These are phyloP conservation scores for Metalampra italica DNA, from an alignment of 2,888 invertebrate species.

Conservation along the genomic window DNA sequence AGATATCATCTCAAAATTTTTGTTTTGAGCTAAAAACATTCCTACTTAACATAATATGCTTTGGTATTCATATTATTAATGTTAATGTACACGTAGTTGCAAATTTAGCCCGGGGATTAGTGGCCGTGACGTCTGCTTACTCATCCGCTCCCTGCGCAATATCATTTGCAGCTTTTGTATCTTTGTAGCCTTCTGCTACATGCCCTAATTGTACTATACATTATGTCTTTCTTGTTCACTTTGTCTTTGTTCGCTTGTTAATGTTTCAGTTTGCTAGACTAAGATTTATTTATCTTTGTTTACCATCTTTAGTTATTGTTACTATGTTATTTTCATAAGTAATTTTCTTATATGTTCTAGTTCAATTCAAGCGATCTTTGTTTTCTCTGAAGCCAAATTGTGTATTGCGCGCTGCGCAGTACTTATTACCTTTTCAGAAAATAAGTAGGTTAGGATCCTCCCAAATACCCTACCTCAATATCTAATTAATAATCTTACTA, in stretches of 20 bases:
- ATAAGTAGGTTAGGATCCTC: too few relatives aligned
- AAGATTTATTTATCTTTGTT: neutral
- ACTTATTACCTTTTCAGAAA: too few relatives aligned
- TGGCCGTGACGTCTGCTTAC: slow-evolving; percentile 29
- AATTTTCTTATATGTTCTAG: too few relatives aligned
- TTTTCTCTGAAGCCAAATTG: too few relatives aligned
- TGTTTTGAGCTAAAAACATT: neutral
- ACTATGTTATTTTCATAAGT: too few relatives aligned
- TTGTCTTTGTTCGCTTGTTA: neutral
- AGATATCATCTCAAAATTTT: too few relatives aligned
- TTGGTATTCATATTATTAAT: slow-evolving; percentile 15
- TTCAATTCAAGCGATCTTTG: too few relatives aligned
- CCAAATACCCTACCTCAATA: too few relatives aligned
- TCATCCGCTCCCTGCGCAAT: slow-evolving; percentile 14
- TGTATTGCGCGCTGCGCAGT: too few relatives aligned
- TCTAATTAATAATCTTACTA: too few relatives aligned
- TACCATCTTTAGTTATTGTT: neutral
- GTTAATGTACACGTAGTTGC: slow-evolving; percentile 26
- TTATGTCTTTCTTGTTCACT: neutral
- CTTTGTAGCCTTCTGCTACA: slow-evolving; percentile 1
- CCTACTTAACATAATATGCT: neutral
- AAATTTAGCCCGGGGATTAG: slow-evolving; percentile 39
- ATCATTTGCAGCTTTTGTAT: slow-evolving; percentile 1
- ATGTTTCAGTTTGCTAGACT: neutral
- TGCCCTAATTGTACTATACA: neutral